A percentile compares a stretch with the other conserved stretches of the same genome.
These are phyloP conservation scores for Ormyrus pomaceus DNA, from an alignment of 2,888 invertebrate genomes.

Conservation along the genomic window DNA sequence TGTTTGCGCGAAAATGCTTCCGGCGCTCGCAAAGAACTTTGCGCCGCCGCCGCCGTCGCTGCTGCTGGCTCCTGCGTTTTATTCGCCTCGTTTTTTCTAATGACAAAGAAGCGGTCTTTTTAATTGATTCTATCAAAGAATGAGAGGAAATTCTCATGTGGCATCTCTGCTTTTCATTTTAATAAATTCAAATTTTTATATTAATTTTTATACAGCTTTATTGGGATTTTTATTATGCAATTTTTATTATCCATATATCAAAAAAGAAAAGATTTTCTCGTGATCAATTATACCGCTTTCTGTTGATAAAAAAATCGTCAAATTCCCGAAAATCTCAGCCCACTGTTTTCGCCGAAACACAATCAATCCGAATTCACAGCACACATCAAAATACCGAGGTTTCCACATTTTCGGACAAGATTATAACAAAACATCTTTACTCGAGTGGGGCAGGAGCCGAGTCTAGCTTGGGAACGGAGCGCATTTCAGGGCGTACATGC, in stretches of 20 bases:
- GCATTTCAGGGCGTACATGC: constrained; percentile 65
- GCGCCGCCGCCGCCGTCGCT: not conserved
- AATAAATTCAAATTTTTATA: no score
- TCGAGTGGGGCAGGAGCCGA: not conserved
- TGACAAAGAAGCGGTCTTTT: not conserved
- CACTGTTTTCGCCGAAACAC: not conserved
- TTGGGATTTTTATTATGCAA: no score
- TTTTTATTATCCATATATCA: no score
- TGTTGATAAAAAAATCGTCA: no score
- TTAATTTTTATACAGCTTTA: no score
- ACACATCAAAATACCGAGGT: not conserved
- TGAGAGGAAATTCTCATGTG: no score
- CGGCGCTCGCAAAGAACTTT: constrained; percentile 22
- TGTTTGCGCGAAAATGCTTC: constrained; percentile 36
- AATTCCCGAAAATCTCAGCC: no score
- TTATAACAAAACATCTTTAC: constrained; percentile 4
- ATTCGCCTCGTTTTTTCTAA: not conserved
- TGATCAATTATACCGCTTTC: no score
- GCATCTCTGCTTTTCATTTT: no score
- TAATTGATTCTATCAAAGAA: not conserved
- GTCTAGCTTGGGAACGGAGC: constrained; percentile 67
- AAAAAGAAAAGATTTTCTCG: no score
- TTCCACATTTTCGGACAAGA: constrained; percentile 8
- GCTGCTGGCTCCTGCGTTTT: not conserved
- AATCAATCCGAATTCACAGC: not conserved